phyloP scores from a whole-genome alignment of 2,113 vertebrate genomes.

The Mandrillus leucophaeus region DNA sequence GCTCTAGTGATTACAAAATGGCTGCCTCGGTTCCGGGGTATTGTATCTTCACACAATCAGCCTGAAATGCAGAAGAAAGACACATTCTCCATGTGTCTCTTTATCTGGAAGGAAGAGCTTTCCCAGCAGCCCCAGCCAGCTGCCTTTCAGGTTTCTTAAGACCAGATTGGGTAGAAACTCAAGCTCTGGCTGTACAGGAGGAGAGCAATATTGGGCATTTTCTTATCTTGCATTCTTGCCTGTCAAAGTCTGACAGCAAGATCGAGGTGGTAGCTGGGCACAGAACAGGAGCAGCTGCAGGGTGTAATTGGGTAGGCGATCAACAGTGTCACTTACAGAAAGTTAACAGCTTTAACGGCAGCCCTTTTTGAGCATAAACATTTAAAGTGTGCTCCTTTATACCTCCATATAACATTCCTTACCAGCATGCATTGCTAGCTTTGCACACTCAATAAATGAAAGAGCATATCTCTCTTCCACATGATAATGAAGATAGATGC shows the following conservation, averaged over 20 bases:
- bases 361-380: conserved; percentile 1
- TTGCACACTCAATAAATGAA: not conserved
- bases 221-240: conserved; percentile 8
- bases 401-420: not conserved
- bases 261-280: not conserved
- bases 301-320: not conserved
- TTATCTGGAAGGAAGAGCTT: not conserved
- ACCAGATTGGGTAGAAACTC: not conserved
- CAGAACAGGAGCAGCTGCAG: not conserved
- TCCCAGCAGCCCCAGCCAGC: not conserved
- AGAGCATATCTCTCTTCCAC: not conserved
- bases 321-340: not conserved
- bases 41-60: not conserved
- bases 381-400: conserved; percentile 28
- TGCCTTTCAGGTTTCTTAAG: not conserved
- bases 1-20: not conserved
- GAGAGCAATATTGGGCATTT: not conserved
- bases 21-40: not conserved
- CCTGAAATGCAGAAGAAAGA: not conserved
- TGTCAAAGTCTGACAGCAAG: conserved; percentile 6
- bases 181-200: not conserved
- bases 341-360: not conserved
- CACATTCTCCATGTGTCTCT: not conserved
- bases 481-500: not conserved
- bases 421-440: not conserved